Percentiles rank a stretch among this genome's conserved stretches.
phyloP scores from a whole-genome alignment of 2,797 vertebrate genomes.

The Chelon labrosus region DNA sequence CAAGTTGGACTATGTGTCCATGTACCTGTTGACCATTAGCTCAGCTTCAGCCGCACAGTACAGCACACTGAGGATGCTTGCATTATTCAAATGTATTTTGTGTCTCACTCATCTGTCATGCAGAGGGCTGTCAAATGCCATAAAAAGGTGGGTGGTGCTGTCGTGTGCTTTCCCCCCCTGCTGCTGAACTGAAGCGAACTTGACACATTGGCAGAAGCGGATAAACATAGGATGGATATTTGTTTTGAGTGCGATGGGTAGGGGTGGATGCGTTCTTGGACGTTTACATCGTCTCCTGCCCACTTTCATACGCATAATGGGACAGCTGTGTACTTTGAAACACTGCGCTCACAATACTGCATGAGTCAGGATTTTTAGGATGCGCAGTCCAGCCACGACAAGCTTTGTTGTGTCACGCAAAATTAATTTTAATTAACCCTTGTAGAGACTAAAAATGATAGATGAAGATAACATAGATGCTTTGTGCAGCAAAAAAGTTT shows the following conservation, averaged over 20 bases:
- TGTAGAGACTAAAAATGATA: constrained; percentile 9
- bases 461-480: constrained; percentile 6
- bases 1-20: constrained; percentile 18
- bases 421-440: constrained; percentile 40
- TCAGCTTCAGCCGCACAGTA: constrained; percentile 16
- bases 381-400: constrained; percentile 13
- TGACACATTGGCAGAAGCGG: constrained; percentile 64
- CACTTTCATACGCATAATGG: constrained; percentile 51
- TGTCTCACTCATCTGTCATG: constrained; percentile 81
- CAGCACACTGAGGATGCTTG: constrained; percentile 45
- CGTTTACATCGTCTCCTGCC: constrained; percentile 52
- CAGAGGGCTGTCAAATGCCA: constrained; percentile 73
- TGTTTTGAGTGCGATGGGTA: constrained; percentile 52
- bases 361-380: constrained; percentile 49
- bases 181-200: constrained; percentile 75
- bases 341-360: constrained; percentile 16
- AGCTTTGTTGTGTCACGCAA: constrained; percentile 18
- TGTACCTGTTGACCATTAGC: constrained; percentile 28
- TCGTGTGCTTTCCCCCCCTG: constrained; percentile 51
- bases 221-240: constrained; percentile 64
- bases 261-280: constrained; percentile 46
- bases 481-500: constrained; percentile 13
- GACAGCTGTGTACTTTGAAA: constrained; percentile 54
- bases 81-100: constrained; percentile 82
- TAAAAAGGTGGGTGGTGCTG: constrained; percentile 80